phyloP scores from a whole-genome alignment of 2,113 vertebrate genomes.

The Pitta sordida region DNA sequence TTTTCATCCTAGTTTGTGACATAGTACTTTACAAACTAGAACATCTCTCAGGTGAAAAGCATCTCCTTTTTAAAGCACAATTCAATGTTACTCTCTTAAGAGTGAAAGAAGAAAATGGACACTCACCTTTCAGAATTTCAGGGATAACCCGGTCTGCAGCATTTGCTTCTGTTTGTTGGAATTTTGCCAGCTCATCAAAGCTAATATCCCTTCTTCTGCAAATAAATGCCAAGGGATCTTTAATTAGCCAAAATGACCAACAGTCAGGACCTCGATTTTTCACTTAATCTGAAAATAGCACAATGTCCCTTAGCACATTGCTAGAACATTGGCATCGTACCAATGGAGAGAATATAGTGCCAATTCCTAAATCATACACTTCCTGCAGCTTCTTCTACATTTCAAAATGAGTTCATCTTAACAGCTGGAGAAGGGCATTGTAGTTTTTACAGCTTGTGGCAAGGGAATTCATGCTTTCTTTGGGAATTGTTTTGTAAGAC shows the following conservation, averaged over 20 bases:
- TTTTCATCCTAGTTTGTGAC: not conserved
- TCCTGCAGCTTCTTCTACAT: not conserved
- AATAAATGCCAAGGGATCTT: constrained; percentile 37
- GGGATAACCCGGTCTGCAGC: not conserved
- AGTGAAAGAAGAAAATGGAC: not conserved
- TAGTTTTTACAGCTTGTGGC: not conserved
- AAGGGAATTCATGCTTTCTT: constrained; percentile 1
- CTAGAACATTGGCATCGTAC: not conserved
- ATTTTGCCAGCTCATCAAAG: not conserved
- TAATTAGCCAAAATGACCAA: constrained; percentile 41
- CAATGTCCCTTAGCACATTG: constrained; percentile 5
- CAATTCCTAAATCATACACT: constrained; percentile 39
- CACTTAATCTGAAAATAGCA: constrained; percentile 56
- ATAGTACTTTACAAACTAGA: not conserved
- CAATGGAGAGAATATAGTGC: not conserved
- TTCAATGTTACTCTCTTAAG: not conserved
- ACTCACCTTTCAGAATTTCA: not conserved
- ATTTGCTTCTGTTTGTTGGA: not conserved
- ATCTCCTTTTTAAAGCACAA: not conserved
- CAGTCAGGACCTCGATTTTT: constrained; percentile 49
- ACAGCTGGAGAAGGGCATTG: constrained; percentile 17
- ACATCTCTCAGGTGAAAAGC: not conserved
- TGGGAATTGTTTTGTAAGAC: not conserved
- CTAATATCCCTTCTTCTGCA: constrained; percentile 6
- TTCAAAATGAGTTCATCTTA: constrained; percentile 24